Percentiles rank a stretch among this genome's conserved stretches.
phyloP scores from a whole-genome alignment of 2,113 vertebrate genomes.

The Carassius carassius region DNA sequence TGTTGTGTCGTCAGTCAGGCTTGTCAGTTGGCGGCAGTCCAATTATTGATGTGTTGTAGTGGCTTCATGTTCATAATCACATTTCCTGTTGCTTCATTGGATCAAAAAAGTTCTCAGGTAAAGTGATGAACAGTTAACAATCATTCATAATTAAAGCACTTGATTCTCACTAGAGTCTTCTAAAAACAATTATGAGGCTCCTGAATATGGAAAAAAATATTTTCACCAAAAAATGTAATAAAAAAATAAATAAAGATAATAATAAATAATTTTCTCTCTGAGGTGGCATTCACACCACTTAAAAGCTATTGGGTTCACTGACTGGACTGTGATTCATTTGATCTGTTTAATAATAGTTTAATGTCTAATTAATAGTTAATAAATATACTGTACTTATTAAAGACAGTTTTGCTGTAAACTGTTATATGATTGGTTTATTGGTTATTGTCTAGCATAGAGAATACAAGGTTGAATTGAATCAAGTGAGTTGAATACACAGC shows the following conservation, averaged over 20 bases:
- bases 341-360: neutral
- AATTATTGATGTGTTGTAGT: slow-evolving; percentile 53
- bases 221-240: neutral
- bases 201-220: neutral
- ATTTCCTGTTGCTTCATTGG: slow-evolving; percentile 15
- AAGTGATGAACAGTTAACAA: neutral
- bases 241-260: too few species aligned
- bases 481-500: neutral
- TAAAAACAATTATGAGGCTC: neutral
- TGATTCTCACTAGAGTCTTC: neutral
- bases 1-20: slow-evolving; percentile 39
- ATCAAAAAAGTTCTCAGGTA: neutral
- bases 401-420: neutral
- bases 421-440: neutral
- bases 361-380: neutral
- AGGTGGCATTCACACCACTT: neutral
- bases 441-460: neutral
- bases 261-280: too few species aligned
- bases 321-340: neutral
- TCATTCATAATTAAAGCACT: neutral
- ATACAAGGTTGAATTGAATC: neutral
- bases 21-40: neutral
- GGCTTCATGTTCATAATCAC: slow-evolving; percentile 6
- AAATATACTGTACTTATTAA: neutral
- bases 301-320: neutral